Percentiles rank a stretch among this genome's conserved stretches.
Evolutionary conservation across 2,888 invertebrate genomes (phyloP).

Genomic region (Saturnia japonica): DNA sequence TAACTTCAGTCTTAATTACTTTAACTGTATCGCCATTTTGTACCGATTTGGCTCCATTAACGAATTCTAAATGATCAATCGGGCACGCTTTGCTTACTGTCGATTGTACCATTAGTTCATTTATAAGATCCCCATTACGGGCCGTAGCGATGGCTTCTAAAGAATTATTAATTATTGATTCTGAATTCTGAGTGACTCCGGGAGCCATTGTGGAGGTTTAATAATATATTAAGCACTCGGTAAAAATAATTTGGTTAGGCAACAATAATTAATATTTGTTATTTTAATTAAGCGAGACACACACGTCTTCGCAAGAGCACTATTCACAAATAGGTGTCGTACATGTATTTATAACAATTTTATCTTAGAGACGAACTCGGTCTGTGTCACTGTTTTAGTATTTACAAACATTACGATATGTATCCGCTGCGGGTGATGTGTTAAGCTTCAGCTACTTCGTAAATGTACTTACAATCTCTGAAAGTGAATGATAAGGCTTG

Average conservation of each 20-base stretch:
- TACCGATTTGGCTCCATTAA: not conserved
- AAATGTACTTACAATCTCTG: not conserved
- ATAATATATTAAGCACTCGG: not conserved
- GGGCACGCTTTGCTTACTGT: conserved; percentile 46
- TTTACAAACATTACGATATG: conserved; percentile 44
- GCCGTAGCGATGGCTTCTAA: conserved; percentile 40
- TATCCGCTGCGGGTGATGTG: conserved; percentile 26
- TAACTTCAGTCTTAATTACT: conserved; percentile 39
- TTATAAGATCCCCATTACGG: conserved; percentile 42
- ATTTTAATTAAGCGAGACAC: conserved; percentile 41
- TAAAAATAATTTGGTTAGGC: not conserved
- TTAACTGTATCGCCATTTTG: conserved; percentile 22
- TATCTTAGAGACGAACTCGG: conserved; percentile 50
- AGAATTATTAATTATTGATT: conserved; percentile 49
- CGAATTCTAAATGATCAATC: conserved; percentile 14
- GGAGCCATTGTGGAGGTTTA: conserved; percentile 61
- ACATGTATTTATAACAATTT: conserved; percentile 69
- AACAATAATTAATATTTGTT: not conserved
- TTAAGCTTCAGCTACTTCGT: conserved; percentile 17
- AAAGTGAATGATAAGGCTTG: not conserved
- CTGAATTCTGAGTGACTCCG: conserved; percentile 61
- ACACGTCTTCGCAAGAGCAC: conserved; percentile 57
- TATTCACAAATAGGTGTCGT: conserved; percentile 50
- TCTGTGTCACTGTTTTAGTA: conserved; percentile 40
- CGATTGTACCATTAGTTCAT: conserved; percentile 36